A percentile compares a stretch with the other conserved stretches of the same genome.
Conservation (phyloP, 2,888 invertebrate genomes). For the Beris chalybata region DNA sequence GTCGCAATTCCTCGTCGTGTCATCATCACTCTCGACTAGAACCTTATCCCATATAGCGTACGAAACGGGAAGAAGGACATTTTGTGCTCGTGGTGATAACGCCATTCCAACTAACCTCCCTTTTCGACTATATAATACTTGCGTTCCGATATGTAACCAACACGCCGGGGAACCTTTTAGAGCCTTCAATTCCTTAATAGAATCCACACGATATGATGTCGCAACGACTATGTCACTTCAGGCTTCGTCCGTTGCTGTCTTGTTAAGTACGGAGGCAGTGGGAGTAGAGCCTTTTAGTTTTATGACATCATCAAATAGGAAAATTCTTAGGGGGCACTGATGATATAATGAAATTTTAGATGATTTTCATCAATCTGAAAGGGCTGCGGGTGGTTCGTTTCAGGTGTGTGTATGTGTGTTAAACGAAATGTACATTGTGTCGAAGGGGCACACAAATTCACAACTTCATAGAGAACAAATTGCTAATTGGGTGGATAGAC, state of each 20-base stretch:
- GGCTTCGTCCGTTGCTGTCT: neutral
- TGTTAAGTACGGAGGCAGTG: neutral
- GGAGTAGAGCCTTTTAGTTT: slow-evolving; percentile 19
- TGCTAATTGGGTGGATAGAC: slow-evolving; percentile 17
- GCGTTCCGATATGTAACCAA: slow-evolving; percentile 8
- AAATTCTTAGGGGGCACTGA: slow-evolving; percentile 25
- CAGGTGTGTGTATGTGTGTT: slow-evolving; percentile 10
- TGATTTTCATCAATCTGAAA: slow-evolving; percentile 30
- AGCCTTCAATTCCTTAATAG: slow-evolving; percentile 32
- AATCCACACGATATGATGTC: slow-evolving; percentile 25
- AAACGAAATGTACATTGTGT: too few relatives aligned
- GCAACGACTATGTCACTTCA: neutral
- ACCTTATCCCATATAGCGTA: too few relatives aligned
- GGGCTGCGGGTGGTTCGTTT: neutral
- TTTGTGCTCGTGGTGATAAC: too few relatives aligned
- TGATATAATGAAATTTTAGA: slow-evolving; percentile 31
- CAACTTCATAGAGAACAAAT: slow-evolving; percentile 2
- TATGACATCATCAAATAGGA: slow-evolving; percentile 30
- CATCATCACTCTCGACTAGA: too few relatives aligned
- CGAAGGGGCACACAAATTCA: neutral
- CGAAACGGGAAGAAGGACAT: too few relatives aligned
- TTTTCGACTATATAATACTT: neutral
- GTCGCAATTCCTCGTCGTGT: too few relatives aligned
- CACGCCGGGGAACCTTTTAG: slow-evolving; percentile 27
- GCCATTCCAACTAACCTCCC: neutral